Base-by-base conservation (phyloP, 2,113 vertebrate genomes). In the Prunella fulvescens region DNA sequence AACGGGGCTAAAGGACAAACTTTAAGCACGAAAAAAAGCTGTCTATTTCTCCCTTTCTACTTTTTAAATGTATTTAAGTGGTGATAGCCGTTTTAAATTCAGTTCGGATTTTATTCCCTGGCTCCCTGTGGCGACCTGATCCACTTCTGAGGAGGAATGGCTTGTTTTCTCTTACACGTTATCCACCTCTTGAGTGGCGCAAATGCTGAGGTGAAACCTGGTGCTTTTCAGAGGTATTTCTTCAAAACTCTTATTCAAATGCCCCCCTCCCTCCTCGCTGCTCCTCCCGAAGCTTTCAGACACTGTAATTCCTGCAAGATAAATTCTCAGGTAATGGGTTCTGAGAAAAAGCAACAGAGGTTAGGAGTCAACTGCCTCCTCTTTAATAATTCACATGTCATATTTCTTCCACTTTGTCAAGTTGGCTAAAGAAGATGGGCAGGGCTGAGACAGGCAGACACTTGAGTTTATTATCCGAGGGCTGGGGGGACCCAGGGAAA, bases 341-440 rank as follows among this genome's bases (percentile, higher is more conserved):
- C 96, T 97, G 93, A 95, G 96, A 93, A 96, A 96, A 97, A 97
- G 97, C 96, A 95, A 81, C 82, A 92, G 96, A 91, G 97, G 97
- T 97, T 94, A 98, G 95, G 97, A 98, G 98, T 98, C 97, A 98
- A 98, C 98, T 97, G 95, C 93, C 94, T 95, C 89, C 97, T 98
- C 97, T 97, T 98, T 98, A 98, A 98, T 98, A 98, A 98, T 98
- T 97, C 98, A 97, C 96, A 47, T 97, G 97, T 97, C 97, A 96
- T 98, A 96, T 98, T 97, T 97, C 96, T 98, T 96, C 96, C 95
- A 96, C 91, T 95, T 91, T 97, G 97, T 98, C 97, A 97, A 96
- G 96, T 95, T 97, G 95, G 94, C 96, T 97, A 96, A 98, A 96
- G 97, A 97, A 97, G 97, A 97, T 91, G 91, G 97, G 95, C 92